phyloP scores from a whole-genome alignment of 2,113 vertebrate genomes.

The Alligator mississippiensis region DNA sequence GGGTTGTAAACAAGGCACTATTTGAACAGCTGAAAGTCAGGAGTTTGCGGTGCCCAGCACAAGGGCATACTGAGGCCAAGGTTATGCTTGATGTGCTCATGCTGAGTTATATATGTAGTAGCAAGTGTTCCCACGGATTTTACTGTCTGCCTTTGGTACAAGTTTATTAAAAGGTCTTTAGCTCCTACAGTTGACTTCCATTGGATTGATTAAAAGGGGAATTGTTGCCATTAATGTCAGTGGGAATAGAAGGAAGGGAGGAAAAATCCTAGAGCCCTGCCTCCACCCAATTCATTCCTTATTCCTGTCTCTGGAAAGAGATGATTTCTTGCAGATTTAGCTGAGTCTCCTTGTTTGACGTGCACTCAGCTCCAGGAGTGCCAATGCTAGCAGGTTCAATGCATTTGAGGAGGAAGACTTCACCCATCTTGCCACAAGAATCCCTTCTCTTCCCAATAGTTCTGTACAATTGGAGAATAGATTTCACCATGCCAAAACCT shows the following conservation, averaged over 20 bases:
- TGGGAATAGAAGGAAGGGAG: neutral
- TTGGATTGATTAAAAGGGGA: neutral
- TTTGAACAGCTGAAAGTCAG: rapidly evolving
- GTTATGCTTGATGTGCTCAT: neutral
- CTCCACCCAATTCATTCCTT: neutral
- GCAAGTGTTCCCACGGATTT: neutral
- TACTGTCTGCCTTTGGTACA: neutral
- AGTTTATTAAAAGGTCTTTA: neutral
- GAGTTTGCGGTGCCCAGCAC: neutral
- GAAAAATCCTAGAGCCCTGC: neutral
- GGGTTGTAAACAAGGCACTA: neutral
- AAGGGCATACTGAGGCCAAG: neutral
- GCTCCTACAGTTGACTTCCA: neutral
- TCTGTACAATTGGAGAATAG: neutral
- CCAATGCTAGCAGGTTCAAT: rapidly evolving
- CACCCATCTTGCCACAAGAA: neutral
- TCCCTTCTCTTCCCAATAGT: neutral
- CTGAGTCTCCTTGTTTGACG: rapidly evolving
- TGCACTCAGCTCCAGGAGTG: rapidly evolving
- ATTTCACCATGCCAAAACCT: neutral
- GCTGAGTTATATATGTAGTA: neutral
- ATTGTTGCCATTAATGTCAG: neutral
- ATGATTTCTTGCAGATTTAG: rapidly evolving
- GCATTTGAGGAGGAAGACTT: neutral
- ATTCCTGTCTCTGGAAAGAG: neutral